Evolutionary conservation across 2,888 invertebrate species (phyloP).

Genomic region (Fabriciana adippe): DNA sequence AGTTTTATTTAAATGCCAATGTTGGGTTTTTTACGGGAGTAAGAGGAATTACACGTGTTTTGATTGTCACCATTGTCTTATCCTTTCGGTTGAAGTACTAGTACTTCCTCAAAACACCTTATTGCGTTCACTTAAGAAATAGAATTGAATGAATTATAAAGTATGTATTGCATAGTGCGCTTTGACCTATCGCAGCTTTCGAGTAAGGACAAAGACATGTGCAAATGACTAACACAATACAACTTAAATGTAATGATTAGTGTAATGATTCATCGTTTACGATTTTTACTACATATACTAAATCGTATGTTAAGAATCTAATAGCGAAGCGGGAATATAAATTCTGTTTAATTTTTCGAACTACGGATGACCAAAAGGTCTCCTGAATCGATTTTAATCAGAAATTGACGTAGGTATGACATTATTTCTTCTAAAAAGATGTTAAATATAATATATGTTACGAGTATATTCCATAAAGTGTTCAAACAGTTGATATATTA

Average conservation of each 20-base stretch:
- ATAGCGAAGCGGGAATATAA: constrained; percentile 2
- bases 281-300: constrained; percentile 20
- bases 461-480: no score
- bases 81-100: neutral
- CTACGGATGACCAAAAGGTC: neutral
- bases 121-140: neutral
- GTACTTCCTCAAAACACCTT: neutral
- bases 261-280: constrained; percentile 53
- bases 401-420: no score
- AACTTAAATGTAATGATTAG: constrained; percentile 51
- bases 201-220: constrained; percentile 67
- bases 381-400: neutral
- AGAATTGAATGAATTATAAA: neutral
- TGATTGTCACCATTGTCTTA: constrained; percentile 14
- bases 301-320: constrained; percentile 21
- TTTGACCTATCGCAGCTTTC: constrained; percentile 47
- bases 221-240: constrained; percentile 55
- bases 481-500: no score
- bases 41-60: constrained; percentile 15
- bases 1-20: no score
- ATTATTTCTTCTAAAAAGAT: no score
- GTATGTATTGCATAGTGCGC: constrained; percentile 16
- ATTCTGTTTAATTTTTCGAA: neutral
- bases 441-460: no score
- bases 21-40: constrained; percentile 25